Evolutionary conservation across 2,113 vertebrate species (phyloP).

Genomic region (Empidonax traillii): DNA sequence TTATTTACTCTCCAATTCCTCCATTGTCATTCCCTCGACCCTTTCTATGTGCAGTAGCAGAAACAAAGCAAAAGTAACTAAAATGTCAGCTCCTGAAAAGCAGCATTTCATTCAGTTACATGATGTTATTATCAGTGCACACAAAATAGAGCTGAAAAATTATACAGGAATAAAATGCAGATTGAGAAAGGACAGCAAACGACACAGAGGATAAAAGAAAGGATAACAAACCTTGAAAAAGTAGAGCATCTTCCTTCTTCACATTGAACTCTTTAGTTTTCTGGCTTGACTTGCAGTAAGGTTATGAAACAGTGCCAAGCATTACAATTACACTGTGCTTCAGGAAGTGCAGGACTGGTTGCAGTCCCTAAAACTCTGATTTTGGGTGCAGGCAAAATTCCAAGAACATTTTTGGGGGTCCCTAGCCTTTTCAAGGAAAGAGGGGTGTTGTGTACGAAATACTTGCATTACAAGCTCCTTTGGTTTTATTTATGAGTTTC

Average conservation of each 20-base stretch:
- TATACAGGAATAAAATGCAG: background rate
- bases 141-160: conserved; percentile 19
- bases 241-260: background rate
- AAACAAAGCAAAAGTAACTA: conserved; percentile 49
- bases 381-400: background rate
- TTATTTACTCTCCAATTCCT: conserved; percentile 62
- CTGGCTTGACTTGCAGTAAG: background rate
- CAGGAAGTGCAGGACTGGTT: background rate
- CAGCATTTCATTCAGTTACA: conserved; percentile 5
- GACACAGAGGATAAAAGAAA: background rate
- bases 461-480: background rate
- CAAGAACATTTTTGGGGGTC: background rate
- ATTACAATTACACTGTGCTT: background rate
- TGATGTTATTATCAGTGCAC: background rate
- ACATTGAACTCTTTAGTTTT: background rate
- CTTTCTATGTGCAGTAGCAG: conserved; percentile 9
- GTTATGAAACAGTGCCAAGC: background rate
- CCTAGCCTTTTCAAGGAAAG: background rate
- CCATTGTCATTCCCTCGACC: conserved; percentile 52
- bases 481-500: background rate
- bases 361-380: background rate
- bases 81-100: conserved; percentile 34
- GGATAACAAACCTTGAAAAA: background rate
- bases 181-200: background rate
- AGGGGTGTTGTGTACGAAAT: background rate